Evolutionary conservation across 2,888 invertebrate genomes (phyloP).

Genomic region (Quadroppia sp.): DNA sequence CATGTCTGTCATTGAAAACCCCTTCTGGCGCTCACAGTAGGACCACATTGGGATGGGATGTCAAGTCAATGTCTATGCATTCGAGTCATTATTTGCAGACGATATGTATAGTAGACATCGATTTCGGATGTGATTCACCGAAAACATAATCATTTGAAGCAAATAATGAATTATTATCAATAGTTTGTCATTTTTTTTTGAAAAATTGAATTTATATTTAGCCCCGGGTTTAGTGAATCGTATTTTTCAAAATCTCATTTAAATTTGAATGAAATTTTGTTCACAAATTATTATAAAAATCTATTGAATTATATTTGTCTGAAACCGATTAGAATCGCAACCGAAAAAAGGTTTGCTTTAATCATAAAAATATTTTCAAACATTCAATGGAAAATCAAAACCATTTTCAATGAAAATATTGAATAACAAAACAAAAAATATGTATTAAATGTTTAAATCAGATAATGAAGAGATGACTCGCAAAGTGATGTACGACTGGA

Average conservation of each 20-base stretch:
- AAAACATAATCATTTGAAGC: constrained; percentile 13
- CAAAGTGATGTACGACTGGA: constrained; percentile 25
- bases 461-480: constrained; percentile 21
- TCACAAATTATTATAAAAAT: not conserved
- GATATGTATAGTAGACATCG: constrained; percentile 5
- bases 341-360: not conserved
- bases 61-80: constrained; percentile 13
- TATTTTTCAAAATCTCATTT: too few species aligned
- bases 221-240: not conserved
- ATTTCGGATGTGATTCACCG: constrained; percentile 18
- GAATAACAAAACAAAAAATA: too few species aligned
- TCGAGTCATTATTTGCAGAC: constrained; percentile 5
- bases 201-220: not conserved
- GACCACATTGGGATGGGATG: constrained; percentile 33
- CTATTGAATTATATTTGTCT: not conserved
- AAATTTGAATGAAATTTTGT: too few species aligned
- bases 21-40: constrained; percentile 30
- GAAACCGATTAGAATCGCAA: not conserved
- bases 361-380: not conserved
- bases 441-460: constrained; percentile 18
- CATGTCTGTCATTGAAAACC: constrained; percentile 25
- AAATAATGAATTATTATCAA: not conserved
- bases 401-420: too few species aligned
- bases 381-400: constrained; percentile 1
- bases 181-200: not conserved